Conservation (phyloP, 2,113 vertebrate genomes). For the Pteropus alecto region DNA sequence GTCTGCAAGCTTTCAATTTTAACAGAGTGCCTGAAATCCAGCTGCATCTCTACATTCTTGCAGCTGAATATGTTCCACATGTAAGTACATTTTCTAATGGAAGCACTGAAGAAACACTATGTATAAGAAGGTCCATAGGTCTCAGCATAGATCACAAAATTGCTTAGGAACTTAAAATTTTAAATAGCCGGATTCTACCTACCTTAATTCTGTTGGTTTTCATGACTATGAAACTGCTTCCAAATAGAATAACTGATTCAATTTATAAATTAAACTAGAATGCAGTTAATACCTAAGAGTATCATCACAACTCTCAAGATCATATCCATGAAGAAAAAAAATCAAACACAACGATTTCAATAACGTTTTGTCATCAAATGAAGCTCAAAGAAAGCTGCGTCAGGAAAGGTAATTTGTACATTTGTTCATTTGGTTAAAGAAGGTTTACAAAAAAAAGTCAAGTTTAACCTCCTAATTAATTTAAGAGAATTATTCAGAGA, state of each 20-base stretch:
- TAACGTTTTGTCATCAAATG: not conserved
- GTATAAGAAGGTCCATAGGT: not conserved
- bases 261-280: not conserved
- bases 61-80: not conserved
- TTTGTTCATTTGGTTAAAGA: not conserved
- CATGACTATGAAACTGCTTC: not conserved
- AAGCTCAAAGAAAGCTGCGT: not conserved
- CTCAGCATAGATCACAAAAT: not conserved
- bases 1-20: slow-evolving; percentile 42
- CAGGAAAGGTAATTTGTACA: not conserved
- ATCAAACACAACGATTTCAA: not conserved
- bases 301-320: not conserved
- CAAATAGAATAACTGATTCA: not conserved
- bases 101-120: not conserved
- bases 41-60: not conserved
- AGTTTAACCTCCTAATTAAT: not conserved
- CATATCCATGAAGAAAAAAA: not conserved
- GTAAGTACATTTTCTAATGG: not conserved
- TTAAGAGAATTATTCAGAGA: slow-evolving; percentile 12
- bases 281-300: not conserved
- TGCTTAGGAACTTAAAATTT: not conserved
- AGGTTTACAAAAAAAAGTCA: not conserved
- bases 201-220: not conserved
- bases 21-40: not conserved
- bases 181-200: not conserved